Conservation (phyloP, 2,888 invertebrate species). For the Dioctria rufipes region DNA sequence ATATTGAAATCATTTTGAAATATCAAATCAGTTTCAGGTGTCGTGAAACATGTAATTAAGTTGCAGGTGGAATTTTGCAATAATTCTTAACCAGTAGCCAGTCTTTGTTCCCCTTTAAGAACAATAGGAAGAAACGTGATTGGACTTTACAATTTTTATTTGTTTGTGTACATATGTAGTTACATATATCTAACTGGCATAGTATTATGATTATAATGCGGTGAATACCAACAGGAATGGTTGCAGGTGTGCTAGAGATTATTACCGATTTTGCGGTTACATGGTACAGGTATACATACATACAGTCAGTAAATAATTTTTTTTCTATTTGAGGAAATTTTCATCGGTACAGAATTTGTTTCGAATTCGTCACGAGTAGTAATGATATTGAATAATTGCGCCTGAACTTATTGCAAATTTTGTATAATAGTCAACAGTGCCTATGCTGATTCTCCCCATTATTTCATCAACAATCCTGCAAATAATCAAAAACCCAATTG, state of each 20-base stretch:
- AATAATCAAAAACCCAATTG: not conserved
- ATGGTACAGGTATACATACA: not conserved
- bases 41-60: conserved; percentile 27
- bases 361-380: no score
- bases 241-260: not conserved
- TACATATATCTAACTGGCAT: not conserved
- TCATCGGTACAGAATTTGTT: no score
- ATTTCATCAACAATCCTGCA: not conserved
- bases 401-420: not conserved
- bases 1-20: conserved; percentile 12
- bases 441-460: not conserved
- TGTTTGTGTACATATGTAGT: not conserved
- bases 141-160: conserved; percentile 1
- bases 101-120: conserved; percentile 15
- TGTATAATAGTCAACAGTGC: no score
- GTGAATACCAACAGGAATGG: not conserved
- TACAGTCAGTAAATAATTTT: not conserved
- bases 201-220: not conserved
- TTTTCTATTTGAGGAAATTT: no score
- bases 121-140: conserved; percentile 44
- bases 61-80: conserved; percentile 28
- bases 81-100: conserved; percentile 1
- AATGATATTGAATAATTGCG: not conserved
- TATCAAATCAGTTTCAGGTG: conserved; percentile 27
- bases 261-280: no score